Percentiles rank a stretch among this genome's conserved stretches.
Conservation (phyloP, 2,888 invertebrate species). For the Eupithecia vulgata region DNA sequence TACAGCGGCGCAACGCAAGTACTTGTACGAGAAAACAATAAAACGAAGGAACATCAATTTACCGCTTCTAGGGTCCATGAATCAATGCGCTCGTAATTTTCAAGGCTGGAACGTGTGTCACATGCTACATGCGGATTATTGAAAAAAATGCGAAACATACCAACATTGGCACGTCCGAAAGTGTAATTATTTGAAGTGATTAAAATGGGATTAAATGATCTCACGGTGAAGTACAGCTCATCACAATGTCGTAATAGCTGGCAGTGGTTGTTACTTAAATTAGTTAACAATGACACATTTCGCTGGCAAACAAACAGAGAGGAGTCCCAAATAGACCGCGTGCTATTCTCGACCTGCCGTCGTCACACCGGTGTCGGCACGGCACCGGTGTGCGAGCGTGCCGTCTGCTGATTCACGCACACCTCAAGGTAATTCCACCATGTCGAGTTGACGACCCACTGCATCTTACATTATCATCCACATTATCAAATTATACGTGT, state of each 20-base stretch:
- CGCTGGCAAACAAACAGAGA: slow-evolving; percentile 82
- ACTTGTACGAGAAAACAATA: slow-evolving; percentile 58
- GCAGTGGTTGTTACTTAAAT: slow-evolving; percentile 81
- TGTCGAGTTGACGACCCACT: slow-evolving; percentile 40
- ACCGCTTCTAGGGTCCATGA: slow-evolving; percentile 61
- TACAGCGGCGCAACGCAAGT: slow-evolving; percentile 40
- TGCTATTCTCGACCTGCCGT: slow-evolving; percentile 78
- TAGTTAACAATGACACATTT: slow-evolving; percentile 85
- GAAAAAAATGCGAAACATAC: slow-evolving; percentile 22
- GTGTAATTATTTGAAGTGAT: slow-evolving; percentile 49
- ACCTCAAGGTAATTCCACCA: slow-evolving; percentile 73
- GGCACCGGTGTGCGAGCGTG: slow-evolving; percentile 55
- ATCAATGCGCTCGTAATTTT: slow-evolving; percentile 63
- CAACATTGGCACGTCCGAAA: slow-evolving; percentile 27
- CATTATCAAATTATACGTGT: slow-evolving; percentile 37
- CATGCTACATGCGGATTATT: slow-evolving; percentile 28
- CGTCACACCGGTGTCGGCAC: slow-evolving; percentile 67
- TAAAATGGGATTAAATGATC: slow-evolving; percentile 57
- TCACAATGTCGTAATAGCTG: slow-evolving; percentile 78
- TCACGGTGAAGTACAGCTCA: slow-evolving; percentile 56
- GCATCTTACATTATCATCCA: slow-evolving; percentile 41
- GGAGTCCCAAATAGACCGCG: slow-evolving; percentile 80
- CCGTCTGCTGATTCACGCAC: slow-evolving; percentile 79
- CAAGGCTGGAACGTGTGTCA: slow-evolving; percentile 47
- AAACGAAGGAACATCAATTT: slow-evolving; percentile 59